Conservation (phyloP, 1,140 invertebrate genomes). For the Dendroctonus valens region DNA sequence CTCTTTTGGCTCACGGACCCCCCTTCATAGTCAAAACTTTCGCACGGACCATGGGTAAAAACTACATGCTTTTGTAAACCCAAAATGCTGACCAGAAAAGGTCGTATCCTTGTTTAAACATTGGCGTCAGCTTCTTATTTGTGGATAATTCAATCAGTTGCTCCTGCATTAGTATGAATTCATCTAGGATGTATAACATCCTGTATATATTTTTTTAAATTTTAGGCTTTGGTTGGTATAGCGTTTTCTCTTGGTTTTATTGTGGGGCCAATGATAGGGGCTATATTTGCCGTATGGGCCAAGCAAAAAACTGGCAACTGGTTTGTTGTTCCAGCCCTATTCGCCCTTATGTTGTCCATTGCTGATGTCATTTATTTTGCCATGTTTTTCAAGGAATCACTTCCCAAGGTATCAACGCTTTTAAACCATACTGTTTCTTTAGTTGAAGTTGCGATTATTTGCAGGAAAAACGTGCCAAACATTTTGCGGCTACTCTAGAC, state of each 20-base stretch:
- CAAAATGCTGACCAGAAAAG: too few species aligned
- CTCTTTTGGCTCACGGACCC: not conserved
- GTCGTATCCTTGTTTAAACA: not conserved
- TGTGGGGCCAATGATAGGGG: constrained; percentile 92
- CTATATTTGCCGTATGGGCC: constrained; percentile 78
- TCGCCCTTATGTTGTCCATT: constrained; percentile 77
- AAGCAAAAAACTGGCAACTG: constrained; percentile 63
- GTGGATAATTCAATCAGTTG: too few species aligned
- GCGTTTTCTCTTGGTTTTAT: constrained; percentile 98
- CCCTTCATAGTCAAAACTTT: not conserved
- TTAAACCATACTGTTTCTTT: not conserved
- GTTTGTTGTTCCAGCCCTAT: constrained; percentile 81
- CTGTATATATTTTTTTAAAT: constrained; percentile 38
- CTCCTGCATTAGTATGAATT: not conserved
- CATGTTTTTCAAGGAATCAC: constrained; percentile 81
- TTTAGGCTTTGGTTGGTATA: constrained; percentile 91
- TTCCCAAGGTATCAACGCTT: constrained; percentile 61
- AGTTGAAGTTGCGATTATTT: constrained; percentile 31
- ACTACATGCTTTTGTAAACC: too few species aligned
- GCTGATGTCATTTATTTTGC: constrained; percentile 77
- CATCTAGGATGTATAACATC: not conserved
- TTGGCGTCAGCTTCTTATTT: too few species aligned
- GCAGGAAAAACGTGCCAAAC: constrained; percentile 69
- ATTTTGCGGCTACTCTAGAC: constrained; percentile 59
- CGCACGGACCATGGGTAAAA: too few species aligned